Evolutionary conservation across 2,113 vertebrate genomes (phyloP).

Genomic region (Chamaea fasciata): DNA sequence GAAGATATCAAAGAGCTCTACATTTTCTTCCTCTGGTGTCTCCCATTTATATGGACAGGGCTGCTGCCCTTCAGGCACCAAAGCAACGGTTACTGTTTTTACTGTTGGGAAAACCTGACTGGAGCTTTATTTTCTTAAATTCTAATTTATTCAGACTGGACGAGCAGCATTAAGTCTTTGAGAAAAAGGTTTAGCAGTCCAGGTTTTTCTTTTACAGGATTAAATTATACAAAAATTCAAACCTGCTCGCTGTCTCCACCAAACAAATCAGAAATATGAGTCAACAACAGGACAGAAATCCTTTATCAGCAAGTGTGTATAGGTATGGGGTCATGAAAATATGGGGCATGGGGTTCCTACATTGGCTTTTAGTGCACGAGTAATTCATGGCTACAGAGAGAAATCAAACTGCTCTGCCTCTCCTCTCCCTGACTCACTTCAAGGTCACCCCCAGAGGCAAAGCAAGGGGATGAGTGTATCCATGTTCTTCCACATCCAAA

Average conservation of each 20-base stretch:
- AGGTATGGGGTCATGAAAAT: not conserved
- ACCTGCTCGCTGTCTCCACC: not conserved
- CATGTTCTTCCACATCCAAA: not conserved
- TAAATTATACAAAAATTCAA: not conserved
- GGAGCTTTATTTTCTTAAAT: not conserved
- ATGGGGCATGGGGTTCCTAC: not conserved
- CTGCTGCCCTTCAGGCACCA: not conserved
- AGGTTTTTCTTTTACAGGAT: not conserved
- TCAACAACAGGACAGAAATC: not conserved
- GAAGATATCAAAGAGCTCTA: not conserved
- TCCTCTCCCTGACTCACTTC: not conserved
- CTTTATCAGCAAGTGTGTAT: not conserved
- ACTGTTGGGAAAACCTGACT: not conserved
- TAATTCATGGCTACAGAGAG: not conserved
- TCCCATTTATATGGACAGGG: not conserved
- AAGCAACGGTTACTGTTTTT: not conserved
- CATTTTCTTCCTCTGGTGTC: not conserved
- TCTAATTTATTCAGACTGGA: not conserved
- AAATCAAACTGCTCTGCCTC: not conserved
- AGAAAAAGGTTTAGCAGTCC: not conserved
- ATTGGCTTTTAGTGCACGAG: not conserved
- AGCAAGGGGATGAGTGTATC: not conserved
- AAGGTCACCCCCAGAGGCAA: not conserved
- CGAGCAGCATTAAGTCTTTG: not conserved
- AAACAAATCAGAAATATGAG: not conserved